These are phyloP conservation scores for Crocuta crocuta DNA, from an alignment of 2,113 vertebrate genomes.

Conservation along the genomic window DNA sequence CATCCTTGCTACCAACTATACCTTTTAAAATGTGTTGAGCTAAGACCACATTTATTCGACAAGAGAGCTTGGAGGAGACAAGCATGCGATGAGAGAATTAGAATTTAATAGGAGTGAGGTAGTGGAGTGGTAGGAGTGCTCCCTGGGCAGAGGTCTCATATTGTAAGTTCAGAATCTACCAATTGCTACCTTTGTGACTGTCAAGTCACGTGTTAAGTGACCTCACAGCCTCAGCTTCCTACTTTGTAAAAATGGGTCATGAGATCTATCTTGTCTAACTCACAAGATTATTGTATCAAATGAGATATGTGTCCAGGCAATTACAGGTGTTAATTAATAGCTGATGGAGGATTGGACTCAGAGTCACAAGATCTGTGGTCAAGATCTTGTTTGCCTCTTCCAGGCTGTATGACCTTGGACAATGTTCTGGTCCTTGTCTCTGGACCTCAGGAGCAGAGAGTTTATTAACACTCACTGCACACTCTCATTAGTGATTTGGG, in stretches of 20 bases:
- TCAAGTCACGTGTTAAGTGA: background rate
- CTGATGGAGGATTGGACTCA: background rate
- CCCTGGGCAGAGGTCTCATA: background rate
- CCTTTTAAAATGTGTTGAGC: background rate
- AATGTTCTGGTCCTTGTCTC: background rate
- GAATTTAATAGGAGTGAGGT: background rate
- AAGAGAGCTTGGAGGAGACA: background rate
- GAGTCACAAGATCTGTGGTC: background rate
- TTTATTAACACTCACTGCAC: background rate
- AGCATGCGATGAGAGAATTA: background rate
- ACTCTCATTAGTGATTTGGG: background rate
- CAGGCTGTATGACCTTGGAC: background rate
- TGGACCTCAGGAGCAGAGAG: background rate
- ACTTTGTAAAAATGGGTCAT: background rate
- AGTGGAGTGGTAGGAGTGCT: background rate
- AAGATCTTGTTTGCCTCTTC: background rate
- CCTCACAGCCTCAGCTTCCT: background rate
- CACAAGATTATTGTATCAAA: background rate
- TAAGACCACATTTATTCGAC: background rate
- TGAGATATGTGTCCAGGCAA: background rate
- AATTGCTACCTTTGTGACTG: background rate
- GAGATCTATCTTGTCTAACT: background rate
- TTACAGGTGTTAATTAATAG: background rate
- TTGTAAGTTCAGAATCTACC: background rate
- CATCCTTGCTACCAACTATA: background rate